These are phyloP conservation scores for Bombus pascuorum DNA, from an alignment of 1,140 invertebrate species.

Conservation along the genomic window DNA sequence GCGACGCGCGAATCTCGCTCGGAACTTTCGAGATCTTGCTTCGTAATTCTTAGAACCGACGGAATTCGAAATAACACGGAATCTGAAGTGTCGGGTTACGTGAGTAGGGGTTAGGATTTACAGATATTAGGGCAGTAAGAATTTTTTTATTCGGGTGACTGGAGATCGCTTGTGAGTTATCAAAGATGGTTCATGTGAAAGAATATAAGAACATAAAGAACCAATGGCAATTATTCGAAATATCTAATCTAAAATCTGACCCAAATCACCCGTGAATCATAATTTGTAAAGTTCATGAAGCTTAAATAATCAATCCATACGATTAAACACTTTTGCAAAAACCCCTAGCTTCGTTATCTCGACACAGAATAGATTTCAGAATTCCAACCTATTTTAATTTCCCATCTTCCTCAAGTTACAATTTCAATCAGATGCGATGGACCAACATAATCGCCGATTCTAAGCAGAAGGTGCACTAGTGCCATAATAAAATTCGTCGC, in stretches of 20 bases:
- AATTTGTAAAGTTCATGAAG: neutral
- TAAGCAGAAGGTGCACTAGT: neutral
- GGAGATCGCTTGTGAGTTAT: neutral
- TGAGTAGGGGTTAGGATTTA: neutral
- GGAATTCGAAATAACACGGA: neutral
- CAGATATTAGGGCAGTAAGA: neutral
- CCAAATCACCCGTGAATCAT: too few species aligned
- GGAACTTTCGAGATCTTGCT: neutral
- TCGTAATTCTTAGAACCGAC: neutral
- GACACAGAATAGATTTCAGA: too few species aligned
- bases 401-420: neutral
- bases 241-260: too few species aligned
- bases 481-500: constrained; percentile 14
- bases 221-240: too few species aligned
- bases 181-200: too few species aligned
- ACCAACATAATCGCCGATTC: neutral
- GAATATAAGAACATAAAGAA: too few species aligned
- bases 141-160: neutral
- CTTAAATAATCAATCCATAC: neutral
- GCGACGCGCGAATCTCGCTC: neutral
- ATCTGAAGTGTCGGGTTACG: neutral
- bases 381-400: constrained; percentile 17
- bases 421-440: neutral
- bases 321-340: neutral
- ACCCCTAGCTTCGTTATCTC: too few species aligned